Evolutionary conservation across 2,113 vertebrate species (phyloP).

Genomic region (Cheilinus undulatus): DNA sequence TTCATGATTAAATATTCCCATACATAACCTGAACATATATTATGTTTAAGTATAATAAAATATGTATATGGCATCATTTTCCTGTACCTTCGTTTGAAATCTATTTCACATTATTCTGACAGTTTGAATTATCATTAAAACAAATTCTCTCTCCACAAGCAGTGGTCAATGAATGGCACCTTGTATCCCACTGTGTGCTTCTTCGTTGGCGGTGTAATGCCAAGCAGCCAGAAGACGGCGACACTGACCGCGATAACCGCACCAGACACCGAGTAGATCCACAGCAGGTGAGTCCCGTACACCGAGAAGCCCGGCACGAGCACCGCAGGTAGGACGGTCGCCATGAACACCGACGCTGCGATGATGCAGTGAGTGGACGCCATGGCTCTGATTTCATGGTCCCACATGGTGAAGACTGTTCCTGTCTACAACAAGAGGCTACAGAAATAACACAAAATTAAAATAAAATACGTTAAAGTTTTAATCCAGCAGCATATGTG

Average conservation of each 20-base stretch:
- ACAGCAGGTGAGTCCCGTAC: conserved; percentile 88
- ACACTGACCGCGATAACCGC: conserved; percentile 84
- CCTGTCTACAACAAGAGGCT: not conserved
- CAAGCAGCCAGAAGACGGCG: conserved; percentile 87
- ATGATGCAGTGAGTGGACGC: conserved; percentile 87
- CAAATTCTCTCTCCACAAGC: too few relatives aligned
- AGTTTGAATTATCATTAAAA: too few relatives aligned
- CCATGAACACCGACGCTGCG: conserved; percentile 82
- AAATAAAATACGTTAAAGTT: not conserved
- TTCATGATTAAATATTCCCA: too few relatives aligned
- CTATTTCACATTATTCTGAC: too few relatives aligned
- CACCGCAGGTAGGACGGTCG: conserved; percentile 82
- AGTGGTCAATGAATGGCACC: conserved; percentile 76
- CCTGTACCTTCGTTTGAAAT: too few relatives aligned
- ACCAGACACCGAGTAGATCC: conserved; percentile 88
- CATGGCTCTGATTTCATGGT: conserved; percentile 88
- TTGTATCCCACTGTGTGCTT: conserved; percentile 89
- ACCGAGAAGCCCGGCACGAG: conserved; percentile 88
- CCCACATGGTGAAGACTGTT: conserved; percentile 84
- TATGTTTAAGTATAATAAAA: too few relatives aligned
- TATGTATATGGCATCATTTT: too few relatives aligned
- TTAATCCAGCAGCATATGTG: not conserved
- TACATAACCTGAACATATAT: too few relatives aligned
- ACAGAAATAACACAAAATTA: fast-evolving
- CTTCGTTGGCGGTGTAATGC: conserved; percentile 85